These are phyloP conservation scores for Euura saliciscinereae DNA, from an alignment of 1,140 invertebrate species.

Conservation along the genomic window DNA sequence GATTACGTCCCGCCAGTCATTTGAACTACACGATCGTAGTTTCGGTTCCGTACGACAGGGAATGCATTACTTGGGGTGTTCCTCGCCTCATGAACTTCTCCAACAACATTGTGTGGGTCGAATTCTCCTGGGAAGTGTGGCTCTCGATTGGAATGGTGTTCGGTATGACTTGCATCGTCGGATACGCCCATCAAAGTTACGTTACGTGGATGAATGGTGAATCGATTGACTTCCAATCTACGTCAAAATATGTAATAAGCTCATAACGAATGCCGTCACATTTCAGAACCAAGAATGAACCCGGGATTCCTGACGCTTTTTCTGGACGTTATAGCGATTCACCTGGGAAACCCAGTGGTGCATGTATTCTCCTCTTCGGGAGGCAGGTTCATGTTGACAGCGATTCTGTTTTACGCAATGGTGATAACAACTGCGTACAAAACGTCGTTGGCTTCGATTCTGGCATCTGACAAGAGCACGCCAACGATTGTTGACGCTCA, in stretches of 20 bases:
- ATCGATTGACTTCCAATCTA: neutral
- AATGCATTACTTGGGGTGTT: conserved; percentile 1
- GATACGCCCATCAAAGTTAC: neutral
- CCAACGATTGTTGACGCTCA: neutral
- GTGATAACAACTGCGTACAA: neutral
- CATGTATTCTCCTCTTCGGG: neutral
- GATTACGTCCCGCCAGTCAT: neutral
- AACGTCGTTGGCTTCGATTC: neutral
- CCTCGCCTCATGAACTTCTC: neutral
- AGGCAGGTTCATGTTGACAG: neutral
- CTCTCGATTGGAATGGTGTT: neutral
- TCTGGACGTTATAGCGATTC: neutral
- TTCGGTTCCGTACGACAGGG: neutral
- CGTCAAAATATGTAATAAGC: neutral
- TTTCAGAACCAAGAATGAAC: neutral
- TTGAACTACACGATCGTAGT: neutral
- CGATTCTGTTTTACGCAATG: neutral
- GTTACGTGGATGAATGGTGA: neutral
- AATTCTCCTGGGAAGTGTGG: neutral
- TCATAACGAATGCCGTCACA: neutral
- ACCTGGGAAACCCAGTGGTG: neutral
- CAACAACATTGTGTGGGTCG: neutral
- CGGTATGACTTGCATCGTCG: neutral
- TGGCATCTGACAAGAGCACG: neutral
- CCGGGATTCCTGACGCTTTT: neutral